Evolutionary conservation across 2,113 vertebrate species (phyloP).

Genomic region (Atherinomorus stipes): DNA sequence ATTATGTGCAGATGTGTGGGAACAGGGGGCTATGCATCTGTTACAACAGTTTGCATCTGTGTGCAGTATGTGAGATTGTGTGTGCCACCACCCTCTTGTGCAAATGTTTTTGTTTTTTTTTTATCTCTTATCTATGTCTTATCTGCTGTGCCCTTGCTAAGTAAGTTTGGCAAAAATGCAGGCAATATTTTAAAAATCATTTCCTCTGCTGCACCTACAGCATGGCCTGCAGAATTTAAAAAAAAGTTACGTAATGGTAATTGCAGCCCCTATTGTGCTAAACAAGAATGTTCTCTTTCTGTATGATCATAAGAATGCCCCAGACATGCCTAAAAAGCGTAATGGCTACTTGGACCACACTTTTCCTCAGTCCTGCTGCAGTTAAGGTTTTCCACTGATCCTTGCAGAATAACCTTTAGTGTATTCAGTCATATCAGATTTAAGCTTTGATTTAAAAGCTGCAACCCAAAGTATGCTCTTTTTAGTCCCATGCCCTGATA

Average conservation of each 20-base stretch:
- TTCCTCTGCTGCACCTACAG: neutral
- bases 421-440: conserved; percentile 26
- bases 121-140: conserved; percentile 8
- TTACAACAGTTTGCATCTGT: conserved; percentile 22
- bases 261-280: conserved; percentile 55
- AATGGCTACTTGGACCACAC: conserved; percentile 16
- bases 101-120: conserved; percentile 1
- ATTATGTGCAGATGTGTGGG: conserved; percentile 14
- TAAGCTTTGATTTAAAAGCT: conserved; percentile 20
- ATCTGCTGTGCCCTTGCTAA: conserved; percentile 17
- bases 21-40: conserved; percentile 27
- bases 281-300: conserved; percentile 64
- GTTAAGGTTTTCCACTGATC: conserved; percentile 27
- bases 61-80: conserved; percentile 14
- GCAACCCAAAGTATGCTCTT: conserved; percentile 10
- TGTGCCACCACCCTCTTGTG: neutral
- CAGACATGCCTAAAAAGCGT: conserved; percentile 44
- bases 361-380: conserved; percentile 28
- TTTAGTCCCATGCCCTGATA: conserved; percentile 21
- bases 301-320: conserved; percentile 59
- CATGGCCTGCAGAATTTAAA: neutral
- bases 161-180: conserved; percentile 3
- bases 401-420: conserved; percentile 26
- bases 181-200: too few relatives aligned
- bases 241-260: conserved; percentile 10